A percentile compares a stretch with the other conserved stretches of the same genome.
Conservation (phyloP, 2,888 invertebrate species). For the Eulithis testata region DNA sequence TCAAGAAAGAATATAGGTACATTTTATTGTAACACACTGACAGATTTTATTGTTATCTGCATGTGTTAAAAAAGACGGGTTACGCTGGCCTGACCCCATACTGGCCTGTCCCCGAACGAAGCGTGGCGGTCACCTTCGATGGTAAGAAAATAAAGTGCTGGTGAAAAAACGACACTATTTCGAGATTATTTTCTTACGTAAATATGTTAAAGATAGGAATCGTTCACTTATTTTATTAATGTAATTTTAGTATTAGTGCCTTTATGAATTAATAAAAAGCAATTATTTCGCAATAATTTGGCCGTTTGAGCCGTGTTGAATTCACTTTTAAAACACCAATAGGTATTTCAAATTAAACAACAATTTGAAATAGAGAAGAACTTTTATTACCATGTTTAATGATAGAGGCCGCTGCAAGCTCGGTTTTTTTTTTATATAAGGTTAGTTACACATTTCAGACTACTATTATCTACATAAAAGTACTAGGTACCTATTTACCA, state of each 20-base stretch:
- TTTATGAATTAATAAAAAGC: slow-evolving; percentile 18
- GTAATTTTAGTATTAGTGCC: slow-evolving; percentile 25
- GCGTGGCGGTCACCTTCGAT: too few relatives aligned
- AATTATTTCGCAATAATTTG: slow-evolving; percentile 19
- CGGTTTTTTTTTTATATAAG: slow-evolving; percentile 12
- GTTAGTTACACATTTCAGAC: slow-evolving; percentile 20
- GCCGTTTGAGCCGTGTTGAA: slow-evolving; percentile 15
- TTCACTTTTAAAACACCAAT: slow-evolving; percentile 4
- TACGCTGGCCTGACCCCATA: too few relatives aligned
- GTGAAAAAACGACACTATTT: too few relatives aligned
- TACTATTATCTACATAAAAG: background rate
- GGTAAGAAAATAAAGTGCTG: too few relatives aligned
- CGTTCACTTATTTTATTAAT: slow-evolving; percentile 8
- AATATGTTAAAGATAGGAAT: background rate
- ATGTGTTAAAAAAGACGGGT: too few relatives aligned
- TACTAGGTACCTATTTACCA: too few relatives aligned
- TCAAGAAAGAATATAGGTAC: too few relatives aligned
- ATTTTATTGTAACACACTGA: too few relatives aligned
- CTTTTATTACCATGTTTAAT: too few relatives aligned
- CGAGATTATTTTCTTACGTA: slow-evolving; percentile 1
- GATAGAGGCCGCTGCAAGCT: slow-evolving; percentile 46
- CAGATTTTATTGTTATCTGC: too few relatives aligned
- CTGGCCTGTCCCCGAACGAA: too few relatives aligned
- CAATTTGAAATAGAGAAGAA: background rate
- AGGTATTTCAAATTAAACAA: slow-evolving; percentile 5